These are phyloP conservation scores for Adela reaumurella DNA, from an alignment of 2,888 invertebrate genomes.

Conservation along the genomic window DNA sequence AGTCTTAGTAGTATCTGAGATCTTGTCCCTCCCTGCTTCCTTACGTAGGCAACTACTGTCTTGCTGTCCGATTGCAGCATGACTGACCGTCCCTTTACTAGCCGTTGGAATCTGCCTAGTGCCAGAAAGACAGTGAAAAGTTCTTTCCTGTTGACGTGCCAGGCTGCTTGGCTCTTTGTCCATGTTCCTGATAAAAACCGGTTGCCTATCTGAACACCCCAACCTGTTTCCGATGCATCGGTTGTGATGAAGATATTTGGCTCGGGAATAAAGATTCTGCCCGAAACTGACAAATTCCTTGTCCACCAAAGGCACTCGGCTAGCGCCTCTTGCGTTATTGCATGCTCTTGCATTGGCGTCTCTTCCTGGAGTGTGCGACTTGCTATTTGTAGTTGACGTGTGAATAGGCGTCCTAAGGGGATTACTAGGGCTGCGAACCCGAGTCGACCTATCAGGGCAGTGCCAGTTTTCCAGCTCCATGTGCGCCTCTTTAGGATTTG, in stretches of 20 bases:
- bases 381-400: too few species aligned
- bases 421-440: too few species aligned
- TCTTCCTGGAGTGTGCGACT: too few species aligned
- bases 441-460: too few species aligned
- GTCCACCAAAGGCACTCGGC: not conserved
- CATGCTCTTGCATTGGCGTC: not conserved
- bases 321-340: not conserved
- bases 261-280: not conserved
- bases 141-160: constrained; percentile 17
- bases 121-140: constrained; percentile 10
- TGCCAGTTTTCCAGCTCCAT: not conserved
- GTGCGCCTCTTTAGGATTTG: not conserved
- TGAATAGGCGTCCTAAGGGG: too few species aligned
- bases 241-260: constrained; percentile 1
- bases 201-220: constrained; percentile 4
- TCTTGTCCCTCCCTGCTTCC: constrained; percentile 13
- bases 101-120: not conserved
- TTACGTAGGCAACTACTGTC: constrained; percentile 13
- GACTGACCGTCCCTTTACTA: not conserved
- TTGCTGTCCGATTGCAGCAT: constrained; percentile 15
- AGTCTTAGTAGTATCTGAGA: constrained; percentile 1
- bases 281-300: not conserved
- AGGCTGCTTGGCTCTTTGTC: constrained; percentile 7
- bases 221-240: constrained; percentile 1
- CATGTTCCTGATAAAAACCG: constrained; percentile 5